Base-by-base conservation (phyloP, 2,888 invertebrate genomes). In the Alloscopus bannaensis region DNA sequence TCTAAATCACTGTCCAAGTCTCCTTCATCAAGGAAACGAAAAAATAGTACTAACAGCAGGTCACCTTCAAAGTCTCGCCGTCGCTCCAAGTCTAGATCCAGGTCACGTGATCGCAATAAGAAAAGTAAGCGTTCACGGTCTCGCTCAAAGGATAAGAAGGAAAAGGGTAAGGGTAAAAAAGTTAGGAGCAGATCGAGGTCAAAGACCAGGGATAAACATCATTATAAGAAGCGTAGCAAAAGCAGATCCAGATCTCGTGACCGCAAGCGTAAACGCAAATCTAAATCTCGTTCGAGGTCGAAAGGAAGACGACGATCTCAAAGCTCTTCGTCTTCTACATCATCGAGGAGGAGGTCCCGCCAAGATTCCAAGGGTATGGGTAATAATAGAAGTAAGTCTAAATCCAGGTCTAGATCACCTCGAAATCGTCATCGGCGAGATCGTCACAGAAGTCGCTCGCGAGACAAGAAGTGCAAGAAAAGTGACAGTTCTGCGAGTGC, bases 371-470 rank as follows among this genome's bases (percentile, higher is more conserved):
- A 65, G 50, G 16, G 42, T 1, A 65, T 47, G 29, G n/a, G 60
- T n/a, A 80, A 69, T 18, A 70, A 59, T 22, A 55, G 29, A 6
- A 45, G 50, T 29, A 69, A 55, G n/a, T 72, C 72, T 16, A 59
- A 52, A 47, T 73, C 75, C 3, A 31, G 68, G 28, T 81, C 81
- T 6, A 57, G 71, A 47, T 81, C 81, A 3, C 66, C 72, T n/a
- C 59, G 18, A 18, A 29, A 28, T 66, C 59, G 29, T 42, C 55
- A 50, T 18, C 45, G 42, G 52, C 69, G 20, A 42, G 20, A 47
- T 60, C 47, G 31, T 28, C 18, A 13, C 3, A 26, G 28, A 22
- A 45, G 28, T 55, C 22, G 26, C 24, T 55, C 69, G 1, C 36
- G 24, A 55, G 40, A 20, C 8, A 40, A 18, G 42, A 6, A 22